A percentile compares a stretch with the other conserved stretches of the same genome.
Conservation (phyloP, 2,888 invertebrate species). For the Syritta pipiens region DNA sequence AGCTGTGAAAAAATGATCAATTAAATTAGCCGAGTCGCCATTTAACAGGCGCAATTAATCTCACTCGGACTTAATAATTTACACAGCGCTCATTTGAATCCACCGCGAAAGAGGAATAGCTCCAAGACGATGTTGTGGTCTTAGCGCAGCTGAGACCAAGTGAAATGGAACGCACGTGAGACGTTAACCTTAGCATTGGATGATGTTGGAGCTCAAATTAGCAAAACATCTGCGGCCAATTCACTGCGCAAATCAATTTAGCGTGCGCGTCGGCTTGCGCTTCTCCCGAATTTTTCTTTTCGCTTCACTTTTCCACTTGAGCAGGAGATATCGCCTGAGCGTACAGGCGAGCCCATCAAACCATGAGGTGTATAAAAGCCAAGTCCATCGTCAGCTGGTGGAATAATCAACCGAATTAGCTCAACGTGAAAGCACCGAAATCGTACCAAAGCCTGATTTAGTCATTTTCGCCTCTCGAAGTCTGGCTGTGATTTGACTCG, state of each 20-base stretch:
- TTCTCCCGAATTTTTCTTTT: slow-evolving; percentile 15
- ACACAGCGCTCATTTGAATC: too few species aligned
- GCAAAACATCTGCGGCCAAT: background rate
- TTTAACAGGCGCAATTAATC: too few species aligned
- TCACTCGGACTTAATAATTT: too few species aligned
- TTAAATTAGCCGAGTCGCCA: too few species aligned
- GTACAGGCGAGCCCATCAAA: slow-evolving; percentile 50
- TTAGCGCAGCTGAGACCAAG: slow-evolving; percentile 16
- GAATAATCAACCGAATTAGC: slow-evolving; percentile 43
- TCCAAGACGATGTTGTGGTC: too few species aligned
- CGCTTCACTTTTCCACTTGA: slow-evolving; percentile 23
- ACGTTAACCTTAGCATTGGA: slow-evolving; percentile 68
- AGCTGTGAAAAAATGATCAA: too few species aligned
- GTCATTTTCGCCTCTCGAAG: background rate
- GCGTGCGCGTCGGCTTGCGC: slow-evolving; percentile 34
- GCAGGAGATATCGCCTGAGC: slow-evolving; percentile 60
- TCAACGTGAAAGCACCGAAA: slow-evolving; percentile 32
- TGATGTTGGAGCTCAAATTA: slow-evolving; percentile 21
- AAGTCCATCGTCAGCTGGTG: slow-evolving; percentile 49
- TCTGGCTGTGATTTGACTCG: background rate
- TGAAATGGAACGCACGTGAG: slow-evolving; percentile 64
- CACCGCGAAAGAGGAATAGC: too few species aligned
- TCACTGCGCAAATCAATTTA: slow-evolving; percentile 34
- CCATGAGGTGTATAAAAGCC: slow-evolving; percentile 64
- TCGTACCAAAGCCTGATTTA: slow-evolving; percentile 20